Percentiles rank a stretch among this genome's conserved stretches.
Evolutionary conservation across 2,888 invertebrate species (phyloP).

Genomic region (Ferdinandea cuprea): DNA sequence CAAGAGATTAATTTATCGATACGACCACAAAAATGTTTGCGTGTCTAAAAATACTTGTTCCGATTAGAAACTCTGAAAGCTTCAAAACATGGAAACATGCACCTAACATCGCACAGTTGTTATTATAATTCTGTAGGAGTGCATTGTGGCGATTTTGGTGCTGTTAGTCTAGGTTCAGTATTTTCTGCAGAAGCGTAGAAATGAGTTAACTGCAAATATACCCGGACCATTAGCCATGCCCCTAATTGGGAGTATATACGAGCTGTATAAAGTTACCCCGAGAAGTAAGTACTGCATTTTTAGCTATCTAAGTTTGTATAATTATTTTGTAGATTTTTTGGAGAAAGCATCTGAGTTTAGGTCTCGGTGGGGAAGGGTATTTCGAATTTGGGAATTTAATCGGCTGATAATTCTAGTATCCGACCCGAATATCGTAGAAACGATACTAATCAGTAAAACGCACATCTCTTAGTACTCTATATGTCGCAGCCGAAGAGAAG

Average conservation of each 20-base stretch:
- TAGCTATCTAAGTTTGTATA: background rate
- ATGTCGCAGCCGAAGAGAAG: conserved; percentile 88
- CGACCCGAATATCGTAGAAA: conserved; percentile 84
- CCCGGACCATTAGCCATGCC: conserved; percentile 34
- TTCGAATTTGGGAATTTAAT: conserved; percentile 82
- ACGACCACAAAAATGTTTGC: too few species aligned
- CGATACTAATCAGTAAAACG: conserved; percentile 79
- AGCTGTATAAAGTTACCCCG: conserved; percentile 25
- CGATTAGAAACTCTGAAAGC: too few species aligned
- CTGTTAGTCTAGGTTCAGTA: conserved; percentile 16
- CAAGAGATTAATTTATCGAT: too few species aligned
- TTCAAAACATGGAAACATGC: too few species aligned
- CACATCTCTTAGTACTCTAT: conserved; percentile 81
- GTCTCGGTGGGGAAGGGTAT: conserved; percentile 81
- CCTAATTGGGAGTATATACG: conserved; percentile 31
- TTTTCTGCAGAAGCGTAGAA: conserved; percentile 33
- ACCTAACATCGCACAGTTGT: background rate
- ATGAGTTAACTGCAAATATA: conserved; percentile 33
- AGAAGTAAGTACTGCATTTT: conserved; percentile 11
- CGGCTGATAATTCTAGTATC: conserved; percentile 81
- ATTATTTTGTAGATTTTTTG: conserved; percentile 62
- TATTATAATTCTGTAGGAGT: conserved; percentile 6
- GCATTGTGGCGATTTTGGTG: conserved; percentile 11
- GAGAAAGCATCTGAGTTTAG: conserved; percentile 67
- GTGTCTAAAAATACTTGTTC: background rate